phyloP scores from a whole-genome alignment of 2,113 vertebrate genomes.

The Barnardius zonarius region DNA sequence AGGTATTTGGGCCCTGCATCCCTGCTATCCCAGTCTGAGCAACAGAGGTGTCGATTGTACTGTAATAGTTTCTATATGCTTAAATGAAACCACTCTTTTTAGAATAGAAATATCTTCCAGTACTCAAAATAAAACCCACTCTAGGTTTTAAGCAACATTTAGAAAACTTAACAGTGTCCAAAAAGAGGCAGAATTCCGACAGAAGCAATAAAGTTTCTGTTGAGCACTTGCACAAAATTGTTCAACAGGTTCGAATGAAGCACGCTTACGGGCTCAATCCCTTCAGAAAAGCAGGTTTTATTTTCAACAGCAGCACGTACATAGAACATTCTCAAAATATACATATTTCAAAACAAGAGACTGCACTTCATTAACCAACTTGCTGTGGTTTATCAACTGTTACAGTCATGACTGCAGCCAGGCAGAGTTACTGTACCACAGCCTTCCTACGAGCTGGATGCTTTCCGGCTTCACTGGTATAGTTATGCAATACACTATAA shows the following conservation, averaged over 20 bases:
- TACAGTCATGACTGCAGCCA: neutral
- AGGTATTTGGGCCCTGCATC: neutral
- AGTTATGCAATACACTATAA: neutral
- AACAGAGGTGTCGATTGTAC: neutral
- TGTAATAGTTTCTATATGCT: neutral
- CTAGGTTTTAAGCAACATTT: neutral
- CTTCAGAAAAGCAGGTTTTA: slow-evolving; percentile 19
- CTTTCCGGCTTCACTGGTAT: neutral
- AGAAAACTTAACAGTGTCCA: neutral
- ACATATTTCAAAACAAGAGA: neutral
- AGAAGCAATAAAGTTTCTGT: neutral
- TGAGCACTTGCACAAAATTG: neutral
- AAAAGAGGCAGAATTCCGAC: neutral
- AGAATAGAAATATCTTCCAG: neutral
- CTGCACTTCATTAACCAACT: neutral
- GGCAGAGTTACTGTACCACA: neutral
- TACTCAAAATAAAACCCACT: neutral
- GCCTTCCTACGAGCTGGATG: neutral
- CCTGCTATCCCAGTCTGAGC: neutral
- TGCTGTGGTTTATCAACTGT: neutral
- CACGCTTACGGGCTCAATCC: fast-evolving
- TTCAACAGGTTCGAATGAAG: neutral
- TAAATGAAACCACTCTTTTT: neutral
- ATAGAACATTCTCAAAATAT: slow-evolving; percentile 3
- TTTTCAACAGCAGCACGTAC: slow-evolving; percentile 2